These are phyloP conservation scores for Dasypolia templi DNA, from an alignment of 2,888 invertebrate species.

Conservation along the genomic window DNA sequence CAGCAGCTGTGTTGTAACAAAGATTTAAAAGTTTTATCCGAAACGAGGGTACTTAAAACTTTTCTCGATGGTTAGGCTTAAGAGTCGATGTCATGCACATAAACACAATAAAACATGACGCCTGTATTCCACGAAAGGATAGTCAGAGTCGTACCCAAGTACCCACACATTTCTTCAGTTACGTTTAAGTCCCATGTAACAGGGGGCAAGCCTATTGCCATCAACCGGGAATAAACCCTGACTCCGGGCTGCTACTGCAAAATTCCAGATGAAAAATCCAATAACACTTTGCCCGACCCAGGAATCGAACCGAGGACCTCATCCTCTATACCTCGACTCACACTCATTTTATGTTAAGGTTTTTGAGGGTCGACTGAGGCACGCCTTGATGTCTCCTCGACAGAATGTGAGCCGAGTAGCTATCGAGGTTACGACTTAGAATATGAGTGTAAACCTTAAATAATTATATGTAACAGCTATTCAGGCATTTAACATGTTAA, in stretches of 20 bases:
- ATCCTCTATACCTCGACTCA: too few relatives aligned
- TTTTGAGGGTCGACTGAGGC: too few relatives aligned
- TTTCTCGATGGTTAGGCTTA: conserved; percentile 6
- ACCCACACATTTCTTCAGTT: background rate
- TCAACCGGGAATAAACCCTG: background rate
- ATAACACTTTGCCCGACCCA: background rate
- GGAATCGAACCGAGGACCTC: background rate
- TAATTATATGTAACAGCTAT: conserved; percentile 25
- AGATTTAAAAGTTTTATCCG: conserved; percentile 38
- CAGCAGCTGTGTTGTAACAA: conserved; percentile 27
- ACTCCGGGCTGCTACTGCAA: background rate
- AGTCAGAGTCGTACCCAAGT: background rate
- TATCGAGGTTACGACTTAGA: too few relatives aligned
- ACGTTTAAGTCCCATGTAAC: background rate
- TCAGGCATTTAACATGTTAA: conserved; percentile 12
- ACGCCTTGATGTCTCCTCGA: too few relatives aligned
- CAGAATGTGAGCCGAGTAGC: too few relatives aligned
- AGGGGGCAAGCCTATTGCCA: background rate
- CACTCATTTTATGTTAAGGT: too few relatives aligned
- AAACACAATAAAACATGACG: background rate
- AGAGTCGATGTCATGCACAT: conserved; percentile 11
- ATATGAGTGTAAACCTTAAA: background rate
- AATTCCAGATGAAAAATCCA: background rate
- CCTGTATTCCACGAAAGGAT: accelerated
- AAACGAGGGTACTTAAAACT: conserved; percentile 22